phyloP scores from a whole-genome alignment of 2,113 vertebrate species.

The Cranoglanis bouderius region DNA sequence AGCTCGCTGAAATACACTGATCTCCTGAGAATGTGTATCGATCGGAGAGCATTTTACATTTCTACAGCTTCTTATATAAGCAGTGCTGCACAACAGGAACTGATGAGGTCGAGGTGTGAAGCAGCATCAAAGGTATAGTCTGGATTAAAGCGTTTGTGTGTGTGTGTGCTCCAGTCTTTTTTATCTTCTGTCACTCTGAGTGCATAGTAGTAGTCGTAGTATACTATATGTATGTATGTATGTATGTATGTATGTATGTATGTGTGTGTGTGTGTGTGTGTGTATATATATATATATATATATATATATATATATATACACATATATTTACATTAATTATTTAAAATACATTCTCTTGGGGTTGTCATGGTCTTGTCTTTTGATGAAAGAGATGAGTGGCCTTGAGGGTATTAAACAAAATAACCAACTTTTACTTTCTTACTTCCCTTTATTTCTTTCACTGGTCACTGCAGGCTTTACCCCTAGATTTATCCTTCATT shows the following conservation, averaged over 20 bases:
- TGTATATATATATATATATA: too few species aligned
- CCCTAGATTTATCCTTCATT: neutral
- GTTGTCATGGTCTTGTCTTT: neutral
- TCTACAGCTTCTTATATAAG: neutral
- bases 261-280: too few species aligned
- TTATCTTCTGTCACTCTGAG: neutral
- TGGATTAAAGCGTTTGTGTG: neutral
- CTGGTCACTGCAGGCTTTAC: neutral
- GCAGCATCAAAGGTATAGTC: neutral
- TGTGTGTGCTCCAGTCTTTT: neutral
- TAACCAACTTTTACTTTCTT: neutral
- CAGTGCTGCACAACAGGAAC: neutral
- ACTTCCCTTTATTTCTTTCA: neutral
- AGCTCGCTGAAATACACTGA: neutral
- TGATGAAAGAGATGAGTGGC: neutral
- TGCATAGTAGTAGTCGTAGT: neutral
- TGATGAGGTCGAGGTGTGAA: neutral
- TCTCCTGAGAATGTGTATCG: constrained; percentile 3
- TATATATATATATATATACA: too few species aligned
- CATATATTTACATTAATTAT: constrained; percentile 12
- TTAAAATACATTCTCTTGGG: constrained; percentile 15
- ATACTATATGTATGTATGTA: too few species aligned
- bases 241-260: too few species aligned
- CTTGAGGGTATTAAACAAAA: neutral
- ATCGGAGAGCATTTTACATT: neutral